Percentiles rank a stretch among this genome's conserved stretches.
phyloP scores from a whole-genome alignment of 2,888 invertebrate species.

The Aproaerema taeniolella region DNA sequence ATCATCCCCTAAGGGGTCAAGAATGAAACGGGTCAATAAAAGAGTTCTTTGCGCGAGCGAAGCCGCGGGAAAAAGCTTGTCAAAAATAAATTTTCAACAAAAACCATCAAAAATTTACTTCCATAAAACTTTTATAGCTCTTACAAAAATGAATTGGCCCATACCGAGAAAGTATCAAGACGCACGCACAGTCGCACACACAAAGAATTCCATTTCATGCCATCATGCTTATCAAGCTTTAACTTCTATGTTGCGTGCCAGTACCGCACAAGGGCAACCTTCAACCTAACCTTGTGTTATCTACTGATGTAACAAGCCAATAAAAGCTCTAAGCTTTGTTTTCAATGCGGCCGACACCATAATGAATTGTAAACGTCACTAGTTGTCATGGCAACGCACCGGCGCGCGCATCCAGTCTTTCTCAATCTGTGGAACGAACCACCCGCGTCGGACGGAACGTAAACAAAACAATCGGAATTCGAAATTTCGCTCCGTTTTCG shows the following conservation, averaged over 20 bases:
- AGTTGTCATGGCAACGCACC: constrained; percentile 51
- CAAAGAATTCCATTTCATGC: neutral
- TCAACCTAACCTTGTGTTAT: neutral
- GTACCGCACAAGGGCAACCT: neutral
- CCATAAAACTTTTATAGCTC: too few relatives aligned
- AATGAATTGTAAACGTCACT: constrained; percentile 1
- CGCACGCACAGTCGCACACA: neutral
- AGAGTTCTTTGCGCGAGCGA: too few relatives aligned
- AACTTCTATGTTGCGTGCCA: neutral
- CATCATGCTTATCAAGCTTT: neutral
- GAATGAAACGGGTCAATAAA: too few relatives aligned
- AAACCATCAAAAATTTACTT: too few relatives aligned
- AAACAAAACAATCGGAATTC: constrained; percentile 31
- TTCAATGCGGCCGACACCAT: too few relatives aligned
- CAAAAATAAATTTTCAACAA: too few relatives aligned
- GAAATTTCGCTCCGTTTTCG: neutral
- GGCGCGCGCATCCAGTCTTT: constrained; percentile 70
- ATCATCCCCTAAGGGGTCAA: too few relatives aligned
- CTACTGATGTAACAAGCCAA: neutral
- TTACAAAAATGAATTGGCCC: too few relatives aligned
- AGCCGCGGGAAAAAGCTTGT: too few relatives aligned
- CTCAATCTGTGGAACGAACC: constrained; percentile 33
- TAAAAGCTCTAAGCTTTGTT: too few relatives aligned
- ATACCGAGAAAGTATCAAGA: too few relatives aligned
- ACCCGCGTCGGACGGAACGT: constrained; percentile 44